phyloP scores from a whole-genome alignment of 2,797 vertebrate species.

The Enteromius anoplus region DNA sequence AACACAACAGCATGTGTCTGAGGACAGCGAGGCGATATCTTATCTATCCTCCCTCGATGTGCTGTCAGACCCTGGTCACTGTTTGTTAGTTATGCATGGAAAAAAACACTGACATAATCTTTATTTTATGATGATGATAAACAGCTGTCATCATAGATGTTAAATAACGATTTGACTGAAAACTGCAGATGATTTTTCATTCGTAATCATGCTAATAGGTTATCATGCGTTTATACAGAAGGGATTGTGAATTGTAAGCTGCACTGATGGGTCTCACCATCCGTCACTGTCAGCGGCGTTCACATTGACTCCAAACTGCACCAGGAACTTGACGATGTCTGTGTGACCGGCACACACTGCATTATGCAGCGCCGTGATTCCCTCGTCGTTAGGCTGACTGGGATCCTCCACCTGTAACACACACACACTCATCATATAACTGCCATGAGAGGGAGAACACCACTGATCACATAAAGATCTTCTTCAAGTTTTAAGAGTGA shows the following conservation, averaged over 20 bases:
- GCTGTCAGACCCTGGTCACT: background rate
- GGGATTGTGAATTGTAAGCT: too few relatives aligned
- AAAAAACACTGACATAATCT: background rate
- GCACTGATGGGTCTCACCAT: constrained; percentile 78
- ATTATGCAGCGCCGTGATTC: constrained; percentile 95
- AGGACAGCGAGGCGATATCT: background rate
- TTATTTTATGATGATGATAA: background rate
- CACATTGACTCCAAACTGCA: constrained; percentile 95
- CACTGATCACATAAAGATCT: background rate
- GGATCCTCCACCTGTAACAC: constrained; percentile 90
- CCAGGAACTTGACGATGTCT: constrained; percentile 94
- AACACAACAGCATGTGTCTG: background rate
- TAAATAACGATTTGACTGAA: background rate
- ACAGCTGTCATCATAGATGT: background rate
- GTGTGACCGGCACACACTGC: constrained; percentile 96
- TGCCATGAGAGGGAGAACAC: background rate
- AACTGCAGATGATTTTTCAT: background rate
- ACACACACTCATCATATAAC: background rate
- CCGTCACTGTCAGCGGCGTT: constrained; percentile 97
- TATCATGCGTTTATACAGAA: background rate
- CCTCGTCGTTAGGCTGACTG: constrained; percentile 94
- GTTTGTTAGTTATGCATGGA: background rate
- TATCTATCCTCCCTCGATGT: background rate
- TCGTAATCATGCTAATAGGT: background rate
- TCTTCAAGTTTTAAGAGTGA: background rate